Evolutionary conservation across 2,797 vertebrate species (phyloP), one percentile per base, ranked within the genome.

Genomic region (Brachyrhaphis roseni): DNA sequence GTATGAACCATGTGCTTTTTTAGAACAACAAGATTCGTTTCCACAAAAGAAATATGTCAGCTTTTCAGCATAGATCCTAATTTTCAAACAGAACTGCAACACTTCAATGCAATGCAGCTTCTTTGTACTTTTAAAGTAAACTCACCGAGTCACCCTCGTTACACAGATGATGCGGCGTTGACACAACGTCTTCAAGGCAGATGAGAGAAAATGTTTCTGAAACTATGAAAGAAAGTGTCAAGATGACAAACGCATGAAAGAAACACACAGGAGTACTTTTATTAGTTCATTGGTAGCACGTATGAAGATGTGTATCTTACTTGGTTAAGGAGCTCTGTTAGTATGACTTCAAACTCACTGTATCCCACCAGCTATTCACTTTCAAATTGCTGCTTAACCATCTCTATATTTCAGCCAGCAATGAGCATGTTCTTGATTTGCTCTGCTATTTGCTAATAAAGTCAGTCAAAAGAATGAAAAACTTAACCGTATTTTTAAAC

Each of bases 41-140:
- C 13, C 41, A 11, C 6, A 45, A 43, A 70, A 70, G 23, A 45
- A 45, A 70, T n/a, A n/a, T 15, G 36, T 41, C 64, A 43, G 41
- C 43, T 8, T 70, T 43, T 43, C 66, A 43, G 41, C 39, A 70
- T n/a, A 43, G 26, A 70, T n/a, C 18, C 13, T 5, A 41, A 26
- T 68, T 68, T 68, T 15, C 66, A 70, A 70, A 70, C 39, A 45
- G 66, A 70, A n/a, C 26, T n/a, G 11, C 23, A 43, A 8, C 41
- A 70, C 39, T 43, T 41, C 41, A 15, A n/a, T 43, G 8, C 23
- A 43, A 26, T 26, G 64, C 20, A 26, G 64, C 64, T 68, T 41
- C 64, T 68, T 68, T 70, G 39, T 70, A 45, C 66, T 43, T 70
- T 70, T 70, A n/a, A 45, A 70, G 39, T 45, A 70, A 70, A n/a